Percentiles rank a stretch among this genome's conserved stretches.
These are phyloP conservation scores for Hycleus phaleratus DNA, from an alignment of 1,140 invertebrate genomes.

Conservation along the genomic window DNA sequence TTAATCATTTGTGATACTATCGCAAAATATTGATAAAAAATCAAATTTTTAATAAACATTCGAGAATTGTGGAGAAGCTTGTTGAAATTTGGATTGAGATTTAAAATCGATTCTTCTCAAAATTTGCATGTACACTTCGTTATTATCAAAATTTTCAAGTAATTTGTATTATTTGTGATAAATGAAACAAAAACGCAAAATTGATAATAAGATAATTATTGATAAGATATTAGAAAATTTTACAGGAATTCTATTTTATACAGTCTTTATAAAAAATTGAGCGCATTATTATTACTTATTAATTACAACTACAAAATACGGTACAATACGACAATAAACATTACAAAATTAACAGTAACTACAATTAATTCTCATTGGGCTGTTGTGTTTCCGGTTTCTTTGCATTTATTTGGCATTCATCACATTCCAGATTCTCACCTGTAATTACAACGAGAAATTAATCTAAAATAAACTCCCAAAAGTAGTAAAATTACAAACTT, in stretches of 20 bases:
- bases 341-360: slow-evolving; percentile 8
- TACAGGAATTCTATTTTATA: not conserved
- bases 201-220: slow-evolving; percentile 2
- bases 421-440: not conserved
- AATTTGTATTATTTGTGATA: no score
- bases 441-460: not conserved
- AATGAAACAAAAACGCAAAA: not conserved
- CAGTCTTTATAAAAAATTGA: not conserved
- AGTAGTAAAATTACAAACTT: no score
- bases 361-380: not conserved
- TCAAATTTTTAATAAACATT: no score
- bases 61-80: no score
- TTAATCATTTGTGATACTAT: no score
- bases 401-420: slow-evolving; percentile 2
- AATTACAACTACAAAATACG: not conserved
- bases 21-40: no score
- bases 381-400: not conserved
- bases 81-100: no score
- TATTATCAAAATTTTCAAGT: no score
- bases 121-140: no score
- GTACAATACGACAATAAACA: not conserved
- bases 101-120: no score
- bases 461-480: not conserved
- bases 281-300: not conserved
- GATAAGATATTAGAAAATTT: not conserved